phyloP scores from a whole-genome alignment of 2,113 vertebrate species.

The Lipotes vexillifer region DNA sequence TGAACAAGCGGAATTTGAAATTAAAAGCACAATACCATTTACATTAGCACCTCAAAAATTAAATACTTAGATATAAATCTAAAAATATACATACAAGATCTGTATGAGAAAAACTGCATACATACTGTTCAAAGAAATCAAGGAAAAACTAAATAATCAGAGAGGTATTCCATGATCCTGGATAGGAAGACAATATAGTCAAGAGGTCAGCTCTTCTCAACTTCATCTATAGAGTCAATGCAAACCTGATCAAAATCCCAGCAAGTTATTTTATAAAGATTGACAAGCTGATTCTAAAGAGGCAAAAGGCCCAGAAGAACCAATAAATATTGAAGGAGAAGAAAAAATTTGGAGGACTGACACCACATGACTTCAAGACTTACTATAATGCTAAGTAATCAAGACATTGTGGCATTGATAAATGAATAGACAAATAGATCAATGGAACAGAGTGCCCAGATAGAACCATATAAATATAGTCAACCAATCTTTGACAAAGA shows the following conservation, averaged over 20 bases:
- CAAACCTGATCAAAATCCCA: background rate
- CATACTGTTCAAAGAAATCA: background rate
- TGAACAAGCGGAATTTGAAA: too few relatives aligned
- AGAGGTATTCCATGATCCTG: background rate
- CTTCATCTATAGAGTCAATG: background rate
- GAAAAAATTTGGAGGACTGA: background rate
- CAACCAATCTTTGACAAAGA: background rate
- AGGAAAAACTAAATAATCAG: background rate
- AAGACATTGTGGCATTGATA: background rate
- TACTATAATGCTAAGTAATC: background rate
- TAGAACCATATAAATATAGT: background rate
- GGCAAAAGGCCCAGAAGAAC: background rate
- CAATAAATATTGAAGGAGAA: background rate
- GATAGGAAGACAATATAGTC: background rate
- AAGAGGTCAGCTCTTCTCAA: background rate
- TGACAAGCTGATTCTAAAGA: background rate
- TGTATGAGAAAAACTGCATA: background rate
- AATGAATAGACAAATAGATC: background rate
- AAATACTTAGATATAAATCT: background rate
- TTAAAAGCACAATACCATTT: too few relatives aligned
- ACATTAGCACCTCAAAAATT: too few relatives aligned
- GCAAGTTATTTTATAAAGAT: background rate
- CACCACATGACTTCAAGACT: background rate
- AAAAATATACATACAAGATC: background rate
- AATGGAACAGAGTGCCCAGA: background rate